Percentiles rank a stretch among this genome's conserved stretches.
phyloP scores from a whole-genome alignment of 2,113 vertebrate genomes.

The Maccullochella peelii region DNA sequence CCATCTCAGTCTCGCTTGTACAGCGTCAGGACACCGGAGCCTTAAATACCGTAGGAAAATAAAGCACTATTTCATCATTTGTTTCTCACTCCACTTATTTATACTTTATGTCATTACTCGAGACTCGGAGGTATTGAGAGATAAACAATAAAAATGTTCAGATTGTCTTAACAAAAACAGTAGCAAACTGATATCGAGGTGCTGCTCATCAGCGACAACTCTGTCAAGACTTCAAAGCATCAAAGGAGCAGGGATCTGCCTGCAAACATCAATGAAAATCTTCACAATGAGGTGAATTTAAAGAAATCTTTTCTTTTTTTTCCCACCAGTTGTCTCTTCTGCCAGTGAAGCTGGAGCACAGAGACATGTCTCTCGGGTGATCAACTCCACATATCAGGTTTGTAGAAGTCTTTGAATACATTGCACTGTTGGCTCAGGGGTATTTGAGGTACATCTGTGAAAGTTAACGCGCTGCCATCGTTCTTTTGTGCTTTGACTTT shows the following conservation, averaged over 20 bases:
- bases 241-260: slow-evolving; percentile 7
- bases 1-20: slow-evolving; percentile 48
- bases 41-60: slow-evolving; percentile 38
- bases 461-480: not conserved
- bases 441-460: slow-evolving; percentile 3
- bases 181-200: slow-evolving; percentile 9
- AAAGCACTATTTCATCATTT: slow-evolving; percentile 58
- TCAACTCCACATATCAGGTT: slow-evolving; percentile 20
- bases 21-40: slow-evolving; percentile 3
- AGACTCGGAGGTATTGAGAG: slow-evolving; percentile 29
- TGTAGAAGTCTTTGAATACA: slow-evolving; percentile 24
- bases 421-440: not conserved
- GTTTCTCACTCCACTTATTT: slow-evolving; percentile 30
- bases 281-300: slow-evolving; percentile 21
- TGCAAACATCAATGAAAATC: slow-evolving; percentile 1
- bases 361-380: slow-evolving; percentile 15
- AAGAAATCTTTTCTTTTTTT: not conserved
- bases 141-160: slow-evolving; percentile 18
- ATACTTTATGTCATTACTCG: slow-evolving; percentile 38
- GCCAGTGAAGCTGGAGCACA: not conserved
- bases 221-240: slow-evolving; percentile 43
- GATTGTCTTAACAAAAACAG: not conserved
- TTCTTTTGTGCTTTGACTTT: slow-evolving; percentile 9
- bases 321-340: slow-evolving; percentile 2
- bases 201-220: slow-evolving; percentile 29